Base-by-base conservation (phyloP, 1,140 invertebrate species). In the Argopecten irradians region DNA sequence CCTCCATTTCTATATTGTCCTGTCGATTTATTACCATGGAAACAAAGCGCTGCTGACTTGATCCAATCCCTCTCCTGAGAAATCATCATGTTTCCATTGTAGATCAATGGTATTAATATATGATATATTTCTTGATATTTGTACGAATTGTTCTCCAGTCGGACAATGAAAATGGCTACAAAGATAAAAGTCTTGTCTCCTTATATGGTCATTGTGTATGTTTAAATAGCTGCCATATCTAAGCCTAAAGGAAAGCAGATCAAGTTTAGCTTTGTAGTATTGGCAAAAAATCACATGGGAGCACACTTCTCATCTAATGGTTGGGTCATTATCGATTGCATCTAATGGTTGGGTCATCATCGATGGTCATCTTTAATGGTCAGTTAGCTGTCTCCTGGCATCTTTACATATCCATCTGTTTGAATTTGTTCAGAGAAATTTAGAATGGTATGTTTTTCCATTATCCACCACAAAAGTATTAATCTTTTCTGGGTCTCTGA, bases 11-110 rank as follows among this genome's bases (percentile, higher is more conserved):
- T 28, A 71, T 71, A 71, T 71, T 71, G 55, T 71, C 55, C 28
- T n/a, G 55, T 71, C 55, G 55, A 71, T 71, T 71, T 71, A 71
- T 71, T 71, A n/a, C 28, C 55, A 71, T n/a, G 55, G 55, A 28
- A 71, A 71, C 55, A 71, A 71, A 71, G 55, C 55, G 22, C n/a
- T 71, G 55, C 55, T 71, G 55, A 71, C 22, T 28, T 71, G 14
- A n/a, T 71, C 55, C 7, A 16, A 71, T 71, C 55, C 28, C 43
- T 46, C 55, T 71, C 55, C 55, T 7, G 55, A 28, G 1, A 28
- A 71, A 28, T 3, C 55, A 28, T 28, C 1, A 28, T 39, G 36
- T 28, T n/a, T 5, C n/a, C 5, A 22, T n/a, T 5, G 28, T 28
- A 71, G 5, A 71, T 71, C 55, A 71, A n/a, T 0, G 0, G 16